Evolutionary conservation across 92 coral and sea anemone species (phyloP).

Genomic region (Porites evermanni): DNA sequence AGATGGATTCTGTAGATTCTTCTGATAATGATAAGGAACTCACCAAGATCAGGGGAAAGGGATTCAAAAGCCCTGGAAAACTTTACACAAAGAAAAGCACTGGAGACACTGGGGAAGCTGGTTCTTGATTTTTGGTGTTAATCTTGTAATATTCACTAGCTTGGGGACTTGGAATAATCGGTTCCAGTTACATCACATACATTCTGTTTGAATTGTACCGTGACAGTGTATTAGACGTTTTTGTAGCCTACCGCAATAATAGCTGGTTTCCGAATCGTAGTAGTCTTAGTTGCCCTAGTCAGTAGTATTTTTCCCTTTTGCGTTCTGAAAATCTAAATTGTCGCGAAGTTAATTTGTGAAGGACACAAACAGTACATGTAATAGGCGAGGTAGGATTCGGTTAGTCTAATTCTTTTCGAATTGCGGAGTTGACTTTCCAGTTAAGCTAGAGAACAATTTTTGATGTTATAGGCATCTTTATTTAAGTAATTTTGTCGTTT

Average conservation of each 20-base stretch:
- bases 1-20: constrained; percentile 68
- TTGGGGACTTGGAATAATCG: constrained; percentile 3
- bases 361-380: neutral
- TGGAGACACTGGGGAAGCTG: constrained; percentile 20
- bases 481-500: constrained; percentile 8
- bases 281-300: neutral
- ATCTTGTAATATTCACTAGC: constrained; percentile 27
- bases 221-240: constrained; percentile 14
- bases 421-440: constrained; percentile 24
- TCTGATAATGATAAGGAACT: constrained; percentile 54
- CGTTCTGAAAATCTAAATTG: neutral
- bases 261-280: neutral
- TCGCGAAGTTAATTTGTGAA: constrained; percentile 1
- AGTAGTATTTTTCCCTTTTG: neutral
- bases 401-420: constrained; percentile 1
- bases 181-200: neutral
- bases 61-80: constrained; percentile 93
- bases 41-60: constrained; percentile 67
- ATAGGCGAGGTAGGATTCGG: neutral
- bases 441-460: constrained; percentile 6
- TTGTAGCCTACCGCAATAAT: constrained; percentile 18
- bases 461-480: constrained; percentile 23
- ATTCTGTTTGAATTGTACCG: neutral
- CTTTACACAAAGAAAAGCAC: constrained; percentile 63
- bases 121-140: constrained; percentile 16